Base-by-base conservation (phyloP, 2,797 vertebrate genomes). In the Iguana delicatissima region DNA sequence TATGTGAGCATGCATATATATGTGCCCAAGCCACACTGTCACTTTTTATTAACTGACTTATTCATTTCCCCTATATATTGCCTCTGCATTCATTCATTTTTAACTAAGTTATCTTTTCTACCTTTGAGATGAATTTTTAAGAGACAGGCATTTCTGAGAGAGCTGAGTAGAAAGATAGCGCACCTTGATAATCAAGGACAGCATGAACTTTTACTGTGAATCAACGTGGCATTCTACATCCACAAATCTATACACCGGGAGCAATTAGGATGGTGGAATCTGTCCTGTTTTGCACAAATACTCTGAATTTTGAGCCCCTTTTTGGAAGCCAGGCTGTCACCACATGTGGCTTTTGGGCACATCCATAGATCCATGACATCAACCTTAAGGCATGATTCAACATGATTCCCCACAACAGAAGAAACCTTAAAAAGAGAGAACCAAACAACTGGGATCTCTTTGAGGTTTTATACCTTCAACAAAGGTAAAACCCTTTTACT, bases 1-100 rank as follows among this genome's bases (percentile, higher is more conserved):
- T 35, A 14, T 35, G 16, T 10, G 24, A 29, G 26, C 9, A 46
- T 2, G 13, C 50, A 55, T 12, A 57, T 57, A 55, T 29, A 50
- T 93, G 95, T 96, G 86, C 35, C 26, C 86, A 95, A 96, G 89
- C 95, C 95, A 95, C 92, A 90, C 89, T 97, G 94, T 93, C 94
- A 94, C 81, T 95, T 97, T 93, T 93, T 89, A 96, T 96, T 96
- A 97, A 80, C 89, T 89, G 91, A 89, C 90, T 94, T 95, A 94
- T 92, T 72, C 82, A 86, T 95, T 95, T 96, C 94, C 92, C 88
- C 90, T 95, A 93, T 93, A 93, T 91, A n/a, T 89, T 93, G 95
- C 93, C 92, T 93, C 88, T 92, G 73, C 89, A 93, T 93, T 91
- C 90, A 96, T 95, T 94, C 83, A 95, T 95, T 95, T 94, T 93